Conservation (phyloP, 2,113 vertebrate species). For the Apteryx owenii region DNA sequence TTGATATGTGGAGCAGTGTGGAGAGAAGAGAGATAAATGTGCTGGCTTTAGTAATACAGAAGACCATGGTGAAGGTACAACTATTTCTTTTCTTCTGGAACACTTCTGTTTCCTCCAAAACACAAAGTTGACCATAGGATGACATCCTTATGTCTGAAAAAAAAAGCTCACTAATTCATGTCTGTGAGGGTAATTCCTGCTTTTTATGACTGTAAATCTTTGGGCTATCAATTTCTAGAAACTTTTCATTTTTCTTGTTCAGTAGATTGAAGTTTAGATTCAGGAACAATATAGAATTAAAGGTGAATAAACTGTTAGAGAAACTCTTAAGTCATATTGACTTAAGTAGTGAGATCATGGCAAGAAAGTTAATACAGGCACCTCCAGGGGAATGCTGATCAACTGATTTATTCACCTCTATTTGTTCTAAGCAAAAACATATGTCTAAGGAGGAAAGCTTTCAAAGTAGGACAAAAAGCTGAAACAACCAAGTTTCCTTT, state of each 20-base stretch:
- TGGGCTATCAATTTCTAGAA: neutral
- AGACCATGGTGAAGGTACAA: neutral
- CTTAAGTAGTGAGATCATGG: slow-evolving; percentile 75
- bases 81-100: slow-evolving; percentile 26
- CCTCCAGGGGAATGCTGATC: slow-evolving; percentile 40
- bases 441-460: slow-evolving; percentile 59
- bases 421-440: slow-evolving; percentile 75
- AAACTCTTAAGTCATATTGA: slow-evolving; percentile 78
- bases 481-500: neutral
- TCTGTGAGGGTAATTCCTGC: slow-evolving; percentile 1
- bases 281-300: slow-evolving; percentile 66
- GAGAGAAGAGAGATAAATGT: neutral
- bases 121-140: neutral
- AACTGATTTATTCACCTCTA: slow-evolving; percentile 74
- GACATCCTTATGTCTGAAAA: neutral
- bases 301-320: slow-evolving; percentile 74
- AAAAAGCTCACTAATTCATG: neutral
- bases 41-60: neutral
- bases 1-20: neutral
- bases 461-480: slow-evolving; percentile 45
- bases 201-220: slow-evolving; percentile 39
- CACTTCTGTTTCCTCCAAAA: slow-evolving; percentile 15
- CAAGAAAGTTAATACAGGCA: slow-evolving; percentile 75
- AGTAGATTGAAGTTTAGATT: slow-evolving; percentile 63
- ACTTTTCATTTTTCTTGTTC: slow-evolving; percentile 33